Evolutionary conservation across 2,113 vertebrate species (phyloP).

Genomic region (Dromaius novaehollandiae): DNA sequence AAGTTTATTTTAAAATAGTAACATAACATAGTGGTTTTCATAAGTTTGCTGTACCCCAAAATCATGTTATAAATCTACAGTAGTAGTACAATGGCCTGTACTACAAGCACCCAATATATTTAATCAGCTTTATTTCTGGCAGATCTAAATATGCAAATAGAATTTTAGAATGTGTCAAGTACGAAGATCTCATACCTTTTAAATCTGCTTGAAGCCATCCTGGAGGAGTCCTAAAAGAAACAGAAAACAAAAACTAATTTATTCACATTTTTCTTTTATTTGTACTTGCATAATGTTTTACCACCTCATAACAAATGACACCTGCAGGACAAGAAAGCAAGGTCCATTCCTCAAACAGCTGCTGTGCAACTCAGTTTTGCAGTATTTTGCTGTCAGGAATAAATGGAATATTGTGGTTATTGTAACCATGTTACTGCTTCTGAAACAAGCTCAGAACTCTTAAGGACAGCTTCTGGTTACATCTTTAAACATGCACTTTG

Average conservation of each 20-base stretch:
- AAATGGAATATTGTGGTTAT: background rate
- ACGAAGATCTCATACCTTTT: slow-evolving; percentile 85
- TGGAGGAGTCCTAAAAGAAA: slow-evolving; percentile 85
- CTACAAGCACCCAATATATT: background rate
- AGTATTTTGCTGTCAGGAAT: background rate
- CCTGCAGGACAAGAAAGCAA: background rate
- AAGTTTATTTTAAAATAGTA: background rate
- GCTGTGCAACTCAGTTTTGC: background rate
- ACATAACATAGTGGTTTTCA: background rate
- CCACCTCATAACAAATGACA: background rate
- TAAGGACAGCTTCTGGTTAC: background rate
- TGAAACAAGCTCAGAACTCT: background rate
- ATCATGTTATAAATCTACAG: background rate
- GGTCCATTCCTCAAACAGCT: background rate
- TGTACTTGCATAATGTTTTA: background rate
- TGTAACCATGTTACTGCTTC: background rate
- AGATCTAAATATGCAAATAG: background rate
- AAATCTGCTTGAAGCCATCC: slow-evolving; percentile 82
- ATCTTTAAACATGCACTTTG: background rate
- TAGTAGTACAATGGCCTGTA: background rate
- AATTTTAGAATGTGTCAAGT: background rate
- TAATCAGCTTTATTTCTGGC: background rate
- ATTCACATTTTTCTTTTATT: background rate
- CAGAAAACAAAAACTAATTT: slow-evolving; percentile 36
- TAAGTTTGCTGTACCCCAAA: background rate